phyloP scores from a whole-genome alignment of 2,888 invertebrate genomes.

The Polyommatus iphigenia region DNA sequence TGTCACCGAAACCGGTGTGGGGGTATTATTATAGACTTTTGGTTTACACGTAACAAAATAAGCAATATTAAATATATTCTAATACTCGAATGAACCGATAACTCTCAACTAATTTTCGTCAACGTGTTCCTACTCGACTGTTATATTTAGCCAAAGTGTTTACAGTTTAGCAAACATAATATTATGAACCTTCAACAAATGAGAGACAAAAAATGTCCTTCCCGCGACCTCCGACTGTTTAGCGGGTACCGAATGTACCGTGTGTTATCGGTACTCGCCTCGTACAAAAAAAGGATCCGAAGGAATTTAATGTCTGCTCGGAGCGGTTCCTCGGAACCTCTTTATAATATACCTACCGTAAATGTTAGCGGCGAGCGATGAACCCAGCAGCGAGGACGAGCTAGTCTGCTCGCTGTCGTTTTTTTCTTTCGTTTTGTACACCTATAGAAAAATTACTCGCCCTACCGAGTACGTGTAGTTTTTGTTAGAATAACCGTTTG shows the following conservation, averaged over 20 bases:
- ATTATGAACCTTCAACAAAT: constrained; percentile 2
- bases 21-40: no score
- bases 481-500: constrained; percentile 16
- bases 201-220: constrained; percentile 67
- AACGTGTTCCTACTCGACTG: background rate
- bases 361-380: constrained; percentile 77
- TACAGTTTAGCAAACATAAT: constrained; percentile 11
- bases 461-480: background rate
- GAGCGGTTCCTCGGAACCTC: constrained; percentile 73
- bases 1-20: no score
- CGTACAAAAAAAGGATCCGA: constrained; percentile 70
- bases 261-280: constrained; percentile 68
- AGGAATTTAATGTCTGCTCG: constrained; percentile 72
- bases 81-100: no score
- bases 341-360: constrained; percentile 64
- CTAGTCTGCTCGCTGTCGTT: constrained; percentile 54
- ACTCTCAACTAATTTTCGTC: background rate
- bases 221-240: constrained; percentile 67
- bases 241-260: constrained; percentile 56
- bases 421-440: constrained; percentile 35
- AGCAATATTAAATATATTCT: no score
- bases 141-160: background rate
- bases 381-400: constrained; percentile 73
- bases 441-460: background rate
- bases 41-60: no score